phyloP scores from a whole-genome alignment of 2,113 vertebrate species.

The Sinocyclocheilus anshuiensis region DNA sequence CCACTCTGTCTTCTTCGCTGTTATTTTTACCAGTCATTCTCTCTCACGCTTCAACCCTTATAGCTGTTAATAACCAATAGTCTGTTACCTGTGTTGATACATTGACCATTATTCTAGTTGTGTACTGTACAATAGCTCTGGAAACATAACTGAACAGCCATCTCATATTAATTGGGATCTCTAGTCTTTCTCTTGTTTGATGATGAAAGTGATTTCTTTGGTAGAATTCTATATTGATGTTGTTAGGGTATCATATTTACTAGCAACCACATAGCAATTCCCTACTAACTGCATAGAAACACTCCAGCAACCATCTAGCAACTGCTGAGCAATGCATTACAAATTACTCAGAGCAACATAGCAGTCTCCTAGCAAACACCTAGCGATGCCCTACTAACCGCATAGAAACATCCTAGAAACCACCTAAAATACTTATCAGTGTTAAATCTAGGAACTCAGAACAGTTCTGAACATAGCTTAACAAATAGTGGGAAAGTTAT shows the following conservation, averaged over 20 bases:
- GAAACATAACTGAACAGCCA: background rate
- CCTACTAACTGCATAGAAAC: background rate
- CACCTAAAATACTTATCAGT: background rate
- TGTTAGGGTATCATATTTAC: background rate
- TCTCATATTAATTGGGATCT: background rate
- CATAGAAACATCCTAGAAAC: background rate
- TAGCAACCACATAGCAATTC: background rate
- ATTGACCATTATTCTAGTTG: background rate
- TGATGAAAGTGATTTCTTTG: background rate
- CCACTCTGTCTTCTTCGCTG: background rate
- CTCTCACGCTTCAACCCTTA: background rate
- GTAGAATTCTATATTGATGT: background rate
- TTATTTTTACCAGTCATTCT: constrained; percentile 25
- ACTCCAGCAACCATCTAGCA: background rate
- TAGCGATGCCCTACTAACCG: background rate
- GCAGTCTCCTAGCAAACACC: background rate
- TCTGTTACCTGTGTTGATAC: background rate
- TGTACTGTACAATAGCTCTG: background rate
- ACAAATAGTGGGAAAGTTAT: background rate
- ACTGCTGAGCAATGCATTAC: background rate
- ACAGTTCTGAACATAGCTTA: background rate
- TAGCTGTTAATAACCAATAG: constrained; percentile 10
- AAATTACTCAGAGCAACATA: background rate
- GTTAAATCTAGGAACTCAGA: background rate
- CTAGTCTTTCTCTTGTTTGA: background rate